These are phyloP conservation scores for Tapirus terrestris DNA, from an alignment of 2,113 vertebrate genomes.

Conservation along the genomic window DNA sequence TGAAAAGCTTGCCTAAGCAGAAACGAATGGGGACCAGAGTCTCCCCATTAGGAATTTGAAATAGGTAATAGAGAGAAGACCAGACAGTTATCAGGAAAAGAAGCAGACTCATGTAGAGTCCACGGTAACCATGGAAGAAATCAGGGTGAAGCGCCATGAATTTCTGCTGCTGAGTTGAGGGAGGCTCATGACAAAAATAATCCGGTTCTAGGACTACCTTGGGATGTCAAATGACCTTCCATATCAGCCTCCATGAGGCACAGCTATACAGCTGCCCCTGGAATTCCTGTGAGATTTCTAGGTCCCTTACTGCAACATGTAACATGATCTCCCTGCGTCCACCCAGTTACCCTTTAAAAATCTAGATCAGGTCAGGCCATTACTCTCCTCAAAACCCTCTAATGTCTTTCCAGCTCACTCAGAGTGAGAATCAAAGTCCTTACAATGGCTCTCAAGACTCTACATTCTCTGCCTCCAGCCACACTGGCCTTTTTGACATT, in stretches of 20 bases:
- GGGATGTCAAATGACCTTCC: background rate
- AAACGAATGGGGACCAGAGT: background rate
- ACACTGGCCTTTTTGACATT: background rate
- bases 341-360: background rate
- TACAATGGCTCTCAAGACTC: background rate
- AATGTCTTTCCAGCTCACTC: background rate
- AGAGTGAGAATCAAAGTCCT: background rate
- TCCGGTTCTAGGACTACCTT: background rate
- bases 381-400: background rate
- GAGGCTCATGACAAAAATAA: background rate
- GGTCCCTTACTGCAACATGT: background rate
- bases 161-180: background rate
- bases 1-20: background rate
- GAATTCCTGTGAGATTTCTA: background rate
- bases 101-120: background rate
- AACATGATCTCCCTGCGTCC: background rate
- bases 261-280: background rate
- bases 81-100: background rate
- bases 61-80: background rate
- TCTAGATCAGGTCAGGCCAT: background rate
- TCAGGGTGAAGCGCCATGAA: background rate
- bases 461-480: background rate
- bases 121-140: background rate
- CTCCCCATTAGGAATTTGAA: background rate
- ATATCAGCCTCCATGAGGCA: background rate